phyloP scores from a whole-genome alignment of 1,140 invertebrate species.

The Pemphigus obesinymphae region DNA sequence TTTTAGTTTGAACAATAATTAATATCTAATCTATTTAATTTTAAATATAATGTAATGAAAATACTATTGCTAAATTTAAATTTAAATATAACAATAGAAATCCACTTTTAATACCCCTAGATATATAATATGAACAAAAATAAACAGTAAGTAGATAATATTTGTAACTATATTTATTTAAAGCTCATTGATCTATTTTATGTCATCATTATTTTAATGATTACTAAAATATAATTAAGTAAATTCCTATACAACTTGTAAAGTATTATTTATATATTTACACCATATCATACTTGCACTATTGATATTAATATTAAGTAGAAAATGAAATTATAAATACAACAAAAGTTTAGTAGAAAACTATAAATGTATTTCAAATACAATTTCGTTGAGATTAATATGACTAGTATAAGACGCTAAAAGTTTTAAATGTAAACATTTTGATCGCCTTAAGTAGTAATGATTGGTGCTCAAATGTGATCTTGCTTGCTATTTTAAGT shows the following conservation, averaged over 20 bases:
- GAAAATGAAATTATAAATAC: not conserved
- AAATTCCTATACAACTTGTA: not conserved
- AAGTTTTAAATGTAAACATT: not conserved
- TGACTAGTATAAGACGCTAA: constrained; percentile 14
- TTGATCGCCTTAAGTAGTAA: constrained; percentile 34
- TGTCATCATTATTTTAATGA: not conserved
- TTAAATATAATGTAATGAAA: constrained; percentile 13
- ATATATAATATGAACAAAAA: constrained; percentile 4
- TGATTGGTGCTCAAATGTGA: not conserved
- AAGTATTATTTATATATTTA: constrained; percentile 13
- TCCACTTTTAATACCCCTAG: not conserved
- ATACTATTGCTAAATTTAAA: constrained; percentile 26
- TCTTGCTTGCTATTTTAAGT: constrained; percentile 4
- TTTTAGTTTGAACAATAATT: not conserved
- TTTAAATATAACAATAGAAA: constrained; percentile 8
- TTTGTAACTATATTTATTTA: not conserved
- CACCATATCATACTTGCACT: constrained; percentile 1
- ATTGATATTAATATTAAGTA: not conserved
- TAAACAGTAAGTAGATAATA: constrained; percentile 6
- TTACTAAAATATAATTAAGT: not conserved
- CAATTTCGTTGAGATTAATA: constrained; percentile 12
- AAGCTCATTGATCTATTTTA: constrained; percentile 12
- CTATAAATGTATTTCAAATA: constrained; percentile 11
- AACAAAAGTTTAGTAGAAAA: constrained; percentile 1
- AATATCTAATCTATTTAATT: not conserved